Conservation (phyloP, 1,140 invertebrate species). For the Campodea augens region DNA sequence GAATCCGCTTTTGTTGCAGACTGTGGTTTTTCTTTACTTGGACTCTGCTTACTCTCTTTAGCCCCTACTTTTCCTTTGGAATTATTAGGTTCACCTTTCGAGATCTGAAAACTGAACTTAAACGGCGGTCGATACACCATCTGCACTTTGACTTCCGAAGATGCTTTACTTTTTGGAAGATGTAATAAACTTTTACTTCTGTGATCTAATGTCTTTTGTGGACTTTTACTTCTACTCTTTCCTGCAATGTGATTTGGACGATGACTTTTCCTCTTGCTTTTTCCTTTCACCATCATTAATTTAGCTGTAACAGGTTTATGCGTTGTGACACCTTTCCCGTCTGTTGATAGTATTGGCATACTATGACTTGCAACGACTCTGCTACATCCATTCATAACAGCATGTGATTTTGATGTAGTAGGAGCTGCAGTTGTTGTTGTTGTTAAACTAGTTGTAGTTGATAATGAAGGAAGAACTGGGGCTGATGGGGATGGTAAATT, state of each 20-base stretch:
- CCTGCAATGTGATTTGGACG: background rate
- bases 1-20: background rate
- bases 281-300: background rate
- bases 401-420: too few relatives aligned
- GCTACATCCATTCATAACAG: too few relatives aligned
- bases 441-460: too few relatives aligned
- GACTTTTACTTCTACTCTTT: background rate
- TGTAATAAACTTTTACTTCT: background rate
- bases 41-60: background rate
- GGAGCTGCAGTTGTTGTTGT: too few relatives aligned
- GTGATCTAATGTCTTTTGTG: background rate
- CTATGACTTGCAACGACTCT: too few relatives aligned
- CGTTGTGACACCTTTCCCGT: background rate
- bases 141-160: constrained; percentile 40
- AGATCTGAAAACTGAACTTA: constrained; percentile 49
- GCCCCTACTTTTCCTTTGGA: background rate
- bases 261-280: background rate
- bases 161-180: background rate
- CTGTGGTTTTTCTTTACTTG: background rate
- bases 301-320: background rate
- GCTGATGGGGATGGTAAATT: too few relatives aligned
- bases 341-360: too few relatives aligned
- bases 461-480: too few relatives aligned
- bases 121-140: constrained; percentile 71
- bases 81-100: background rate